phyloP scores from a whole-genome alignment of 1,140 invertebrate genomes.

The Pogonomyrmex barbatus region DNA sequence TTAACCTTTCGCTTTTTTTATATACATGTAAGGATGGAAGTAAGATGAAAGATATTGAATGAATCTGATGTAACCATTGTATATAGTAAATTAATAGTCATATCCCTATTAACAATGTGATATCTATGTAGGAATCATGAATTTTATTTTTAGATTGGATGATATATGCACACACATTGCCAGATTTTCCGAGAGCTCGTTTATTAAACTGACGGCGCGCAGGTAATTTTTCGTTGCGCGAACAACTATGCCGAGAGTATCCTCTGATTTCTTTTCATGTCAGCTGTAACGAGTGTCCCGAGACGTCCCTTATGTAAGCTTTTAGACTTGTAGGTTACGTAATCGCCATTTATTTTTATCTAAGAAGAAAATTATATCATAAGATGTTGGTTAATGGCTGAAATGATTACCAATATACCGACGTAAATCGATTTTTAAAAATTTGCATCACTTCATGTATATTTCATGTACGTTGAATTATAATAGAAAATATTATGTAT shows the following conservation, averaged over 20 bases:
- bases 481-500: not conserved
- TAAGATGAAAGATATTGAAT: too few relatives aligned
- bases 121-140: not conserved
- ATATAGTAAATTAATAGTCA: too few relatives aligned
- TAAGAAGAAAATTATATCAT: constrained; percentile 6
- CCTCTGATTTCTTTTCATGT: constrained; percentile 52
- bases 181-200: constrained; percentile 5
- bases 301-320: constrained; percentile 52
- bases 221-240: constrained; percentile 47
- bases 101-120: not conserved
- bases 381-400: constrained; percentile 6
- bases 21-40: not conserved
- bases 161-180: not conserved
- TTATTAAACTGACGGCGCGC: constrained; percentile 24
- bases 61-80: too few relatives aligned
- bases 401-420: constrained; percentile 19
- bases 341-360: constrained; percentile 44
- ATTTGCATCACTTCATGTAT: constrained; percentile 16
- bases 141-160: not conserved
- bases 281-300: constrained; percentile 27
- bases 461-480: not conserved
- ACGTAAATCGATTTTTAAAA: constrained; percentile 22
- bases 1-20: not conserved
- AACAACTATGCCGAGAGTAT: constrained; percentile 29
- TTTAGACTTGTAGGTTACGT: not conserved